These are phyloP conservation scores for Disparrhopalites patrizii DNA, from an alignment of 2,888 invertebrate species.

Conservation along the genomic window DNA sequence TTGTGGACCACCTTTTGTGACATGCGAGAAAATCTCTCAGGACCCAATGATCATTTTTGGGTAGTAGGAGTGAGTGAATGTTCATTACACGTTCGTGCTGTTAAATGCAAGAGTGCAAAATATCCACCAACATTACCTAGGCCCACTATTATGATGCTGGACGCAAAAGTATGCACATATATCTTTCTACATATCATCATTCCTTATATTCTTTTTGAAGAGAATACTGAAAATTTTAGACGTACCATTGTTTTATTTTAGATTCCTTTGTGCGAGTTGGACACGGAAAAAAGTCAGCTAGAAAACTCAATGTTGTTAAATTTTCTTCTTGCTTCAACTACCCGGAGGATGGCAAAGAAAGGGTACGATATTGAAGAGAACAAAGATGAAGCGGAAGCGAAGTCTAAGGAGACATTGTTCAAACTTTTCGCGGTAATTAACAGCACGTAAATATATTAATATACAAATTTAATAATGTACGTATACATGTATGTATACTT, in stretches of 20 bases:
- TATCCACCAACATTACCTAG: slow-evolving; percentile 84
- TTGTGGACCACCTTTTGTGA: slow-evolving; percentile 80
- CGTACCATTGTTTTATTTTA: slow-evolving; percentile 47
- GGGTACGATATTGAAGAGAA: slow-evolving; percentile 48
- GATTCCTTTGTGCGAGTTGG: slow-evolving; percentile 72
- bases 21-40: slow-evolving; percentile 65
- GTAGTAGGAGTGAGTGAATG: slow-evolving; percentile 70
- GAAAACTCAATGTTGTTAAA: slow-evolving; percentile 57
- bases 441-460: background rate
- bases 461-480: background rate
- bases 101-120: slow-evolving; percentile 80
- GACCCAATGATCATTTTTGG: slow-evolving; percentile 44
- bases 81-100: slow-evolving; percentile 71
- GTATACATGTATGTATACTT: too few relatives aligned
- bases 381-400: slow-evolving; percentile 60
- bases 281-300: slow-evolving; percentile 72
- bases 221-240: background rate
- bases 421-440: slow-evolving; percentile 77
- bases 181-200: background rate
- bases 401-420: slow-evolving; percentile 72
- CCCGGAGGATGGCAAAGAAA: slow-evolving; percentile 45
- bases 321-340: slow-evolving; percentile 32
- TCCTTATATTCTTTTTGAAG: background rate
- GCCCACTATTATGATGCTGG: slow-evolving; percentile 61
- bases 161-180: slow-evolving; percentile 35